Evolutionary conservation across 2,113 vertebrate genomes (phyloP).

Genomic region (Lampris incognitus): DNA sequence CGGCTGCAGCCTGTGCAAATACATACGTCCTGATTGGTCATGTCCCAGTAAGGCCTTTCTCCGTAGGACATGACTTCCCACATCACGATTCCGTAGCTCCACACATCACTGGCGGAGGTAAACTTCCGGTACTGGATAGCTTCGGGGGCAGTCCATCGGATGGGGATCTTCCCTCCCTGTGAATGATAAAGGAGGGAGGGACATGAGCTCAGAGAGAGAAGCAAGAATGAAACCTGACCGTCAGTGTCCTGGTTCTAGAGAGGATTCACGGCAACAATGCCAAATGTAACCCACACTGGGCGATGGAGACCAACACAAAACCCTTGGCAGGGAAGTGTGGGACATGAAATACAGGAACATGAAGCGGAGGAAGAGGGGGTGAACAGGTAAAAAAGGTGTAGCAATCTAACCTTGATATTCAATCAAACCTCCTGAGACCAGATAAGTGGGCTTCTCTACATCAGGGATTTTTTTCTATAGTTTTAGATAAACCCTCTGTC

Average conservation of each 20-base stretch:
- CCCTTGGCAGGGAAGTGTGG: conserved; percentile 46
- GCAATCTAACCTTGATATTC: background rate
- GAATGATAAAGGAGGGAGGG: conserved; percentile 46
- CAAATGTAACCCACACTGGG: conserved; percentile 63
- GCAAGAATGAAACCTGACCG: conserved; percentile 59
- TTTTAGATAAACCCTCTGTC: too few species aligned
- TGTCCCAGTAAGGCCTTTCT: conserved; percentile 87
- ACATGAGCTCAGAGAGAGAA: conserved; percentile 44
- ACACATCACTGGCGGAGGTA: conserved; percentile 86
- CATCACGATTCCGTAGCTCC: conserved; percentile 88
- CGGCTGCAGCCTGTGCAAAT: background rate
- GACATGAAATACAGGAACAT: conserved; percentile 33
- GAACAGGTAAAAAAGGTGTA: conserved; percentile 45
- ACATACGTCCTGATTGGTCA: conserved; percentile 88
- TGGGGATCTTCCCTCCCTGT: conserved; percentile 88
- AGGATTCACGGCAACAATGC: conserved; percentile 57
- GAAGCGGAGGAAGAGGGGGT: conserved; percentile 33
- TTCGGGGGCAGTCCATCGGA: conserved; percentile 87
- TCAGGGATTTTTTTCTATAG: background rate
- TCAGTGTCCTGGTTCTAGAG: conserved; percentile 60
- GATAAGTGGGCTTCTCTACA: background rate
- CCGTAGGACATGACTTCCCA: conserved; percentile 89
- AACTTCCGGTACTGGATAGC: conserved; percentile 89
- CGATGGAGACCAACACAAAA: conserved; percentile 50
- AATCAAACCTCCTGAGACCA: too few species aligned